A percentile compares a stretch with the other conserved stretches of the same genome.
These are phyloP conservation scores for Paedocypris sp. DNA, from an alignment of 2,113 vertebrate genomes.

Conservation along the genomic window DNA sequence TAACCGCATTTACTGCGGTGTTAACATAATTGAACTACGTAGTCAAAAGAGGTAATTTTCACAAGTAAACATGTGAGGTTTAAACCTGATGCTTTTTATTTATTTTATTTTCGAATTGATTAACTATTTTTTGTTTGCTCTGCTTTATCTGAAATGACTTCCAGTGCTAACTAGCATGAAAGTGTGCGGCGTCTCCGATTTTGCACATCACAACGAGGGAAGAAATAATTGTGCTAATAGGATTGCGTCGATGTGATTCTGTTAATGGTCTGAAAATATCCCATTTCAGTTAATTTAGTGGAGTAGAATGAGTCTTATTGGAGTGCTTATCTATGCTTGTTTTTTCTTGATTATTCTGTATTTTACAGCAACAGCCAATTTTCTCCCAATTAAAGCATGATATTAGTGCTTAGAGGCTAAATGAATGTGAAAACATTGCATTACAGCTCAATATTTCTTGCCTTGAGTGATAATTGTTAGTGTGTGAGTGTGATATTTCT, in stretches of 20 bases:
- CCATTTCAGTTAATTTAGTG: constrained; percentile 69
- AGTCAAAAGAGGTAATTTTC: too few relatives aligned
- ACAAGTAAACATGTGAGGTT: too few relatives aligned
- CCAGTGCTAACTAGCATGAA: constrained; percentile 53
- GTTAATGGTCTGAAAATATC: constrained; percentile 76
- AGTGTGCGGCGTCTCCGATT: constrained; percentile 58
- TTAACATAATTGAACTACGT: too few relatives aligned
- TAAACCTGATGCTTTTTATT: too few relatives aligned
- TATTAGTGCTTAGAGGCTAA: constrained; percentile 65
- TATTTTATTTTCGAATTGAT: too few relatives aligned
- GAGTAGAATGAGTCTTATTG: constrained; percentile 73
- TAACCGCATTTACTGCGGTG: too few relatives aligned
- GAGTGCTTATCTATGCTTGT: constrained; percentile 68
- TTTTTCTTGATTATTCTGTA: constrained; percentile 59
- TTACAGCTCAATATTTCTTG: constrained; percentile 25
- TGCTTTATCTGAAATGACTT: constrained; percentile 33
- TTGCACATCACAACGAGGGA: constrained; percentile 60
- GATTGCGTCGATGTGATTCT: constrained; percentile 71
- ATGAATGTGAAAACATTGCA: constrained; percentile 56
- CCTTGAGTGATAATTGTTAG: constrained; percentile 21
- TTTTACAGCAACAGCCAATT: constrained; percentile 69
- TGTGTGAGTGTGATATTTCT: constrained; percentile 5
- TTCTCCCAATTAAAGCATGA: constrained; percentile 74
- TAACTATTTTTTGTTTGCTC: too few relatives aligned
- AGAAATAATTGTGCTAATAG: constrained; percentile 68